Base-by-base conservation (phyloP, 1,140 invertebrate genomes). In the Theocolax elegans region DNA sequence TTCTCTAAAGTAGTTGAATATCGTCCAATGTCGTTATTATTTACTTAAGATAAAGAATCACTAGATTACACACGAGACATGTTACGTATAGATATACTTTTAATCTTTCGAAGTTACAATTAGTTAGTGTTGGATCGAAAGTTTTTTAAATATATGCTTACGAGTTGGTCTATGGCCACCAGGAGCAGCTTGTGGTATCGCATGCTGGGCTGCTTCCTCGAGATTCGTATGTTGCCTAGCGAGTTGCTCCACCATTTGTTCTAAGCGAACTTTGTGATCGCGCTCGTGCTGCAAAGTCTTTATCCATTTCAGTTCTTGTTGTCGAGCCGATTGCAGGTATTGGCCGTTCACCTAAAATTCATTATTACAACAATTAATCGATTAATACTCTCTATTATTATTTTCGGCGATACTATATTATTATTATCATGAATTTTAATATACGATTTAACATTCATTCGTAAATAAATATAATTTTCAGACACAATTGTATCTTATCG, bases 171-270 rank as follows among this genome's bases (percentile, higher is more conserved):
- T 82, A 69, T 82, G 71, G 75, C 72, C 72, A 72, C 77, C 78
- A 27, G 76, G 48, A 27, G 77, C 72, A 2, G 81, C 82, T 15
- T 87, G 83, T 56, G 88, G 88, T 54, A 87, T 77, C 35, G 88
- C 86, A 56, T 89, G 86, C 29, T 90, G 89, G 9, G 92, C 93
- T 15, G 92, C 94, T 83, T 93, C 91, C 81, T 98, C 96, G 64
- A 99, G 87, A 73, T 94, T 92, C 27, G 95, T 96, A 81, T 99
- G 97, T 83, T 99, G 97, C 73, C 95, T 91, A 1, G 98, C 98
- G 51, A 99, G 88, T 76, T 97, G 95, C 83, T 99, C 97, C 3
- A 99, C 94, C 86, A 99, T 95, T 79, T 98, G 96, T 84, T 99
- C 97, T 48, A 99, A 87, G n/a, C 94, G 89, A 75, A 93, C 88